Evolutionary conservation across 2,888 invertebrate genomes (phyloP), one percentile per base, ranked within the genome.

Genomic region (Eristalis tenax): DNA sequence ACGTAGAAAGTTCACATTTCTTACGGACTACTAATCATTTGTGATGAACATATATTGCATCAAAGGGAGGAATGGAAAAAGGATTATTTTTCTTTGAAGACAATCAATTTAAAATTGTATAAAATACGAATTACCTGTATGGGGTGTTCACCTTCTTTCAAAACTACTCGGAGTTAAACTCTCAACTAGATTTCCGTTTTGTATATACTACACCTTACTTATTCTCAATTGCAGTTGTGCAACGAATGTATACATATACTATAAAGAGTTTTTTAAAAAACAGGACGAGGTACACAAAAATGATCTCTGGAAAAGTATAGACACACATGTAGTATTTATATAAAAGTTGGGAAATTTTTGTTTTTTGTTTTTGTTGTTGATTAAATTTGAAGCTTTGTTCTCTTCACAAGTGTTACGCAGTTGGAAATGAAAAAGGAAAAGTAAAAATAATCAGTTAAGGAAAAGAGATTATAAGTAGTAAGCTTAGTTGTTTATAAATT

Each of bases 171-270:
- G 38, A 38, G 6, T 13, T 70, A 38, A 61, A 28, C 73, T 57
- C n/a, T 74, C 81, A 59, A 76, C 68, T 75, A 86, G 71, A 77
- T 68, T 57, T 68, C 75, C 38, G 57, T 8, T 56, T 50, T 84
- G 35, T 68, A 69, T 84, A 59, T 79, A 82, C 65, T 70, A 50
- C 50, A 13, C 77, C 80, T 75, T 66, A 73, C 50, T 83, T 78
- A 71, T 85, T 80, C 57, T 73, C 65, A 63, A 73, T 81, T 85
- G 84, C 84, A 85, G n/a, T 81, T 85, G 85, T 85, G 81, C 85
- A 85, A 85, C 74, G 59, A 35, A 79, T 74, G 64, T 70, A 66
- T 40, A 40, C 61, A 64, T 63, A 22, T 38, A 61, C 38, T 43
- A 13, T 56, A 40, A 61, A 64, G 63, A 56, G 6, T 50, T 35